Conservation (phyloP, 2,113 vertebrate genomes). For the Rattus norvegicus region GRCr8 NC_086023.1:52857001-52857500, state of each 20-base stretch:
- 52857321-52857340: neutral
- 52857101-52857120: neutral
- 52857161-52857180: neutral
- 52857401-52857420: neutral
- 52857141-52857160: neutral
- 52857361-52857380: neutral
- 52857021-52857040: neutral
- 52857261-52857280: neutral
- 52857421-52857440: neutral
- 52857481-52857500: neutral
- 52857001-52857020: neutral
- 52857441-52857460: neutral
- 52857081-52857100: neutral
- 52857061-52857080: neutral
- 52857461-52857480: slow-evolving; percentile 7
- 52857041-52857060: neutral
- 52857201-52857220: neutral
- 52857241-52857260: neutral
- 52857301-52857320: neutral
- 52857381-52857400: neutral
- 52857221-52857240: neutral
- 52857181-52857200: neutral
- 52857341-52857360: neutral
- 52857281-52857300: neutral
- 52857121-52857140: neutral